Base-by-base conservation (phyloP, 2,797 vertebrate species). In the Phalanger gymnotis region DNA sequence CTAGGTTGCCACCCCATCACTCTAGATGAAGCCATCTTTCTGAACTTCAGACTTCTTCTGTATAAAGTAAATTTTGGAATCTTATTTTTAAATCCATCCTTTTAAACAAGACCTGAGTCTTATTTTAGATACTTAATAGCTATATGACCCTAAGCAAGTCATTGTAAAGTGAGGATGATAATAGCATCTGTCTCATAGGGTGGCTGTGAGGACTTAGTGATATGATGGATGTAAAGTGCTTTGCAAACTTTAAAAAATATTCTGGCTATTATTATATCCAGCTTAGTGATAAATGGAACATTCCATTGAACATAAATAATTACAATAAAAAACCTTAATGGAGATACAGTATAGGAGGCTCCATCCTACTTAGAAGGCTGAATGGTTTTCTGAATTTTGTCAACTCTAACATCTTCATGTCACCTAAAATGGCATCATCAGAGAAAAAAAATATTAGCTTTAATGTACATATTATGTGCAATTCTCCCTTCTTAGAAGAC, bases 61-160 rank as follows among this genome's bases (percentile, higher is more conserved):
- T 40, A 54, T 5, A 56, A 11, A 81, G 54, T 92, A 14, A 28
- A 95, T 31, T 91, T 96, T 94, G 93, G 56, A 40, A 90, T 57
- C 93, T 31, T 5, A 90, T 19, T 52, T n/a, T 96, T 96, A 34
- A 89, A 4, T 55, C 87, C 52, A 90, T 12, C 25, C 81, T 91
- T 31, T 47, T 81, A 47, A 47, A 47, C 22, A 81, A 81, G 40
- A 81, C 9, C 40, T 81, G 34, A 66, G 9, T 47, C 40, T 31
- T 81, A 22, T 27, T 81, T 81, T 81, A 47, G 16, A 81, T 81
- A 81, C 73, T 27, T 81, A 81, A 47, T 4, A 47, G 22, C 73
- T 34, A 4, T 12, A 11, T 81, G 40, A 40, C 16, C 66, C 19
- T 73, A 25, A 16, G 66, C 6, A 73, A 73, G 19, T 81, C 73